Base-by-base conservation (phyloP, 2,797 vertebrate genomes). In the Epinephelus awoara region DNA sequence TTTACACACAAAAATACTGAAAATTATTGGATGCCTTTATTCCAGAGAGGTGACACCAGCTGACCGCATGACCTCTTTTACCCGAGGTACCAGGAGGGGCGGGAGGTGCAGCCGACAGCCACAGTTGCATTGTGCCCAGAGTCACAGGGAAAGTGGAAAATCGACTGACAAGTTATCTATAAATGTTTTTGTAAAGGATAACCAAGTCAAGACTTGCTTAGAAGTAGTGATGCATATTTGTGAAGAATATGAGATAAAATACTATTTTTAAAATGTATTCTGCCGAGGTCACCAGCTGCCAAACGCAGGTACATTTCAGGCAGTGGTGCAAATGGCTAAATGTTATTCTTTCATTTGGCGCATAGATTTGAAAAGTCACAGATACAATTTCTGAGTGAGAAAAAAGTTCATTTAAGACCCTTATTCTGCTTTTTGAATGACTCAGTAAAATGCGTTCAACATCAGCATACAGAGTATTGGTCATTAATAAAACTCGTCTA, bases 41-140 rank as follows among this genome's bases (percentile, higher is more conserved):
- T 52, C 17, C 25, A 56, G 9, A 49, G 50, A 50, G 49, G 29
- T 65, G 34, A 7, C 4, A 66, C 5, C 52, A 54, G 29, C 50
- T 49, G 49, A 67, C 29, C 17, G 25, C 9, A 6, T 79, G 71
- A 82, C 65, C 56, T 77, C 55, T 67, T 70, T 78, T 42, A 68
- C 47, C 64, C 21, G 62, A 78, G 1, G 51, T 52, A 51, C 61
- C 52, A 49, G 21, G 52, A 40, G 23, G 27, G 55, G 65, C 51
- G n/a, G 40, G 54, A 52, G 21, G 10, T 2, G 27, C 51, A 42
- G n/a, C 47, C 23, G 18, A 11, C 34, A 34, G 34, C 34, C 7
- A 34, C 34, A 34, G 34, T 10, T 42, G n/a, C 29, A 6, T 3
- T 10, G 51, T 42, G 6, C 38, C 25, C 25, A 50, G 2, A n/a